Base-by-base conservation (phyloP, 1,140 invertebrate species). In the Cyclargus thomasi region DNA sequence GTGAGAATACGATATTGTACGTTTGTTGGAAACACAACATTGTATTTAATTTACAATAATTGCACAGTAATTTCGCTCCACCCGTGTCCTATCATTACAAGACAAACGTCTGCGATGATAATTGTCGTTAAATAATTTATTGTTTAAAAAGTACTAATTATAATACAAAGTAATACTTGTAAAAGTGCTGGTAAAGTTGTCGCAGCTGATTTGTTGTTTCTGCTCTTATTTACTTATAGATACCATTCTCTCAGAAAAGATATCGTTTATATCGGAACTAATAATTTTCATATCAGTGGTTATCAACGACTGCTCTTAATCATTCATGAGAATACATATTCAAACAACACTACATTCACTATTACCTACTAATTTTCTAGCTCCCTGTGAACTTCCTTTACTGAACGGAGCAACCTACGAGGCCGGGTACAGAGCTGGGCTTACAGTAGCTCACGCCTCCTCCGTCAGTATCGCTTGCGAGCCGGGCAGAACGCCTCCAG, bases 361-460 rank as follows among this genome's bases (percentile, higher is more conserved):
- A 11, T 2, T 8, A 47, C 10, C 14, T 8, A 5, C 29, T 5
- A 47, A 53, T 67, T 36, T 79, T 85, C 8, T 81, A 93, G 94
- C 94, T 14, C 95, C 95, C 0, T 97, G 96, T 79, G 92, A 94
- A 36, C 89, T 97, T 8, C 95, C 95, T 1, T 85, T 92, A 1
- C 93, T 97, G 20, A 86, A 92, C 8, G 92, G 95, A 57, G 95
- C 95, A 0, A 93, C 94, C 21, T 97, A 97, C 78, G 91, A 94
- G 71, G 92, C 93, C 5, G 95, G 95, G 0, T 96, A 96, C 87
- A 86, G 95, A 55, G 92, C 94, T 7, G 95, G 95, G 2, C 90
- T 96, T 0, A 95, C 94, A 0, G 95, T 96, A 22, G 94, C 94
- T 1, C 95, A 96, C 78, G 95, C 95, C 0, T 94, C 95, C 1